These are phyloP conservation scores for Knipowitschia caucasica DNA, from an alignment of 2,797 vertebrate genomes.

Conservation along the genomic window DNA sequence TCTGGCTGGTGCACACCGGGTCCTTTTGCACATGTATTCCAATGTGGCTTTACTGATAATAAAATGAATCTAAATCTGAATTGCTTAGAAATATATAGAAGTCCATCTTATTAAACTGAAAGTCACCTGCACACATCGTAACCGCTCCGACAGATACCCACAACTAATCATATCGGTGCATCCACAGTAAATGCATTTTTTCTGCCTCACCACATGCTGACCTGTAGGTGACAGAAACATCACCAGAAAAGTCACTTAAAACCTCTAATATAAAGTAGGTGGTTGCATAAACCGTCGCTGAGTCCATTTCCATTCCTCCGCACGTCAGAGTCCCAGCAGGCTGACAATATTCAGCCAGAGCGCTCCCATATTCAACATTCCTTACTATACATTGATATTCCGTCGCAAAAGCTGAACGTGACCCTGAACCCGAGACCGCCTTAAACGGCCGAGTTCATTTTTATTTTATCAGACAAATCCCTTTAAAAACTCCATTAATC, in stretches of 20 bases:
- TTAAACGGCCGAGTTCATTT: constrained; percentile 15
- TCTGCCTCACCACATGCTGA: too few relatives aligned
- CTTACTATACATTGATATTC: constrained; percentile 21
- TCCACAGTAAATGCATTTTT: too few relatives aligned
- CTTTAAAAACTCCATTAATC: not conserved
- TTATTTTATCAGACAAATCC: not conserved
- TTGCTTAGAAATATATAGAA: too few relatives aligned
- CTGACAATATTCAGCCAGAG: not conserved
- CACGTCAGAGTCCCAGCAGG: not conserved
- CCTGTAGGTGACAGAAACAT: too few relatives aligned
- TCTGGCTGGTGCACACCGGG: too few relatives aligned
- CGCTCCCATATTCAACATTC: constrained; percentile 13
- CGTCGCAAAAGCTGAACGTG: constrained; percentile 22
- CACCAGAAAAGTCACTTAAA: not conserved
- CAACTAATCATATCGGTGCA: too few relatives aligned
- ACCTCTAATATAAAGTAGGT: not conserved
- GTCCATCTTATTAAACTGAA: too few relatives aligned
- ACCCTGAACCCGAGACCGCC: constrained; percentile 17
- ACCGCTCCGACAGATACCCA: too few relatives aligned
- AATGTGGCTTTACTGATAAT: too few relatives aligned
- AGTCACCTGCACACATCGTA: too few relatives aligned
- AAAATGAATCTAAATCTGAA: too few relatives aligned
- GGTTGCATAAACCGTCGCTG: not conserved
- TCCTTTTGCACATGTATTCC: too few relatives aligned
- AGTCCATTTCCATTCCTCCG: not conserved